Base-by-base conservation (phyloP, 2,113 vertebrate genomes). In the Lanius ludovicianus region DNA sequence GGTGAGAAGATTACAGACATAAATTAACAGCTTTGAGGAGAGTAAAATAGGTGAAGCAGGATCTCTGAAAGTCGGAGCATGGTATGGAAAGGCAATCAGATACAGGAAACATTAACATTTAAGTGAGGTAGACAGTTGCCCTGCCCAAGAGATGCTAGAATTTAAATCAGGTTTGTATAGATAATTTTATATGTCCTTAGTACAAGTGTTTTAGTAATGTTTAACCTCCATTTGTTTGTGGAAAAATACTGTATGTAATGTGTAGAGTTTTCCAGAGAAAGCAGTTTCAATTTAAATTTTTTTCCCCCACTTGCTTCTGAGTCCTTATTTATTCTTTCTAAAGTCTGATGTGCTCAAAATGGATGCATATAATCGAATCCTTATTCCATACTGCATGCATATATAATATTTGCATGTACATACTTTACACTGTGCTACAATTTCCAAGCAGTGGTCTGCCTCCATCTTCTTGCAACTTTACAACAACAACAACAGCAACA, bases 81-180 rank as follows among this genome's bases (percentile, higher is more conserved):
- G 28, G 68, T 31, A 80, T 3, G 5, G 88, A 90, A 92, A 86
- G 42, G 33, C 73, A 81, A 84, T 93, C 75, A 89, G 47, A 46
- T 39, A 84, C 62, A 35, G 42, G 68, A 86, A 88, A 69, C 33
- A 94, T 77, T 79, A 93, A 76, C 77, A 93, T 56, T 84, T 94
- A 82, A 82, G 78, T 24, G 37, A 83, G 67, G 59, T 20, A 93
- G 71, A 49, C 65, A 88, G 39, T 15, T 90, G 68, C 22, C 53
- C 82, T 90, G 74, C 37, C 37, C 71, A 83, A 46, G 23, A 83
- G 41, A 75, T 83, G 55, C 41, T 65, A 84, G 73, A 89, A 90
- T 92, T 86, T 94, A 92, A 84, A 86, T 70, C 46, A 81, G 50
- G 37, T 90, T 90, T 93, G 25, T 49, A 65, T 35, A 53, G 79